phyloP scores from a whole-genome alignment of 2,888 invertebrate genomes.

The Ptychoptera albimana region DNA sequence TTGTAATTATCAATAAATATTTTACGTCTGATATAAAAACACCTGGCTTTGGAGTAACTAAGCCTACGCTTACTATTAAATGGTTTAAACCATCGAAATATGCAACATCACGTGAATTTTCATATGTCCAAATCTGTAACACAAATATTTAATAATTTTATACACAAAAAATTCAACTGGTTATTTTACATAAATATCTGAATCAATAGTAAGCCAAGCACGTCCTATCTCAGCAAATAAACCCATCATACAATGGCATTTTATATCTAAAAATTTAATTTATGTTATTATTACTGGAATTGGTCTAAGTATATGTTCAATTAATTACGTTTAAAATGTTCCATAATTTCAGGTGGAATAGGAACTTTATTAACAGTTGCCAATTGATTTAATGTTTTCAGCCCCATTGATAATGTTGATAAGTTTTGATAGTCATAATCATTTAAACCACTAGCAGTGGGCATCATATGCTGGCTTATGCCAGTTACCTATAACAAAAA shows the following conservation, averaged over 20 bases:
- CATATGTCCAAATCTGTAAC: conserved; percentile 69
- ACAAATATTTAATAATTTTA: background rate
- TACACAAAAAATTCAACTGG: background rate
- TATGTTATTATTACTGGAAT: conserved; percentile 5
- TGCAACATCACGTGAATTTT: conserved; percentile 86
- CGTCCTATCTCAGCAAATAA: conserved; percentile 90
- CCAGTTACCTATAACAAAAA: conserved; percentile 37
- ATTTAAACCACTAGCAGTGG: conserved; percentile 78
- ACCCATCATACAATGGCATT: conserved; percentile 94
- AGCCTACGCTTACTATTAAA: conserved; percentile 82
- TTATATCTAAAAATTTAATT: conserved; percentile 52
- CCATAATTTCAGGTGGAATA: conserved; percentile 83
- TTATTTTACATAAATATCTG: conserved; percentile 73
- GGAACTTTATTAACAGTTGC: conserved; percentile 71
- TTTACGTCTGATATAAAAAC: conserved; percentile 85
- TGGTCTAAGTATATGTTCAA: background rate
- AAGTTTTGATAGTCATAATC: conserved; percentile 83
- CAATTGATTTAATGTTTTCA: conserved; percentile 58
- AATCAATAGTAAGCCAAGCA: conserved; percentile 96
- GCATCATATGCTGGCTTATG: conserved; percentile 47
- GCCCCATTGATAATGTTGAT: conserved; percentile 49
- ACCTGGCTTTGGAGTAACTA: conserved; percentile 74
- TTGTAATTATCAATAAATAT: conserved; percentile 79
- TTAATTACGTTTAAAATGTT: conserved; percentile 76
- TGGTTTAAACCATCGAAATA: conserved; percentile 93